Conservation (phyloP, 53 echinoderm and acorn worm genomes). For the Patiria pectinifera region DNA sequence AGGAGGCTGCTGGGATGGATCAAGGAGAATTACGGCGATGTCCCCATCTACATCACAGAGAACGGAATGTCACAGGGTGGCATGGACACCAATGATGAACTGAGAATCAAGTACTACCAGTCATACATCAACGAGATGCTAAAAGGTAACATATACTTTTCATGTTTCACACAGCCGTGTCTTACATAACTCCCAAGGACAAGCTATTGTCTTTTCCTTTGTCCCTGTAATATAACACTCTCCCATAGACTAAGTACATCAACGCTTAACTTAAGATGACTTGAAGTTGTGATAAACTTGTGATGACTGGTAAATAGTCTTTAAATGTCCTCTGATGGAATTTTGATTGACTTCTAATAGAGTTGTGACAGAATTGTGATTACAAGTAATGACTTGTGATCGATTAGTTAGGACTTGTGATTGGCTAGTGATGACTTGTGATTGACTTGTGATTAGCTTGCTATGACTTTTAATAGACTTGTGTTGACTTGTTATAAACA, state of each 20-base stretch:
- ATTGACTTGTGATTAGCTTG: too few relatives aligned
- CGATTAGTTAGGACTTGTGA: background rate
- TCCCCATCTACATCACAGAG: slow-evolving; percentile 94
- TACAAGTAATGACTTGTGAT: background rate
- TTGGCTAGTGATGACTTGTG: too few relatives aligned
- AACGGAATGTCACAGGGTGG: slow-evolving; percentile 87
- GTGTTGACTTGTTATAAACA: too few relatives aligned
- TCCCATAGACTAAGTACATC: too few relatives aligned
- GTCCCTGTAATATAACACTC: too few relatives aligned
- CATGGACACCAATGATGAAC: slow-evolving; percentile 74
- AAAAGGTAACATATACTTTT: slow-evolving; percentile 74
- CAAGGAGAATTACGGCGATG: slow-evolving; percentile 85
- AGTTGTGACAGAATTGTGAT: background rate
- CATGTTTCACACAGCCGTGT: too few relatives aligned
- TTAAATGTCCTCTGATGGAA: background rate
- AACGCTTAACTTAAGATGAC: too few relatives aligned
- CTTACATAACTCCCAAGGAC: too few relatives aligned
- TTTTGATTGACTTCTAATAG: background rate
- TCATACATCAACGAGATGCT: slow-evolving; percentile 92
- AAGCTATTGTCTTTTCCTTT: too few relatives aligned
- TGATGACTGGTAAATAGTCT: too few relatives aligned
- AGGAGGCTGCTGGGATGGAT: slow-evolving; percentile 79
- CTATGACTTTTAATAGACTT: too few relatives aligned
- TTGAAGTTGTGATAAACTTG: too few relatives aligned
- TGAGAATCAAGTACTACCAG: slow-evolving; percentile 80